Base-by-base conservation (phyloP, 2,113 vertebrate genomes). In the Nannospalax galili region DNA sequence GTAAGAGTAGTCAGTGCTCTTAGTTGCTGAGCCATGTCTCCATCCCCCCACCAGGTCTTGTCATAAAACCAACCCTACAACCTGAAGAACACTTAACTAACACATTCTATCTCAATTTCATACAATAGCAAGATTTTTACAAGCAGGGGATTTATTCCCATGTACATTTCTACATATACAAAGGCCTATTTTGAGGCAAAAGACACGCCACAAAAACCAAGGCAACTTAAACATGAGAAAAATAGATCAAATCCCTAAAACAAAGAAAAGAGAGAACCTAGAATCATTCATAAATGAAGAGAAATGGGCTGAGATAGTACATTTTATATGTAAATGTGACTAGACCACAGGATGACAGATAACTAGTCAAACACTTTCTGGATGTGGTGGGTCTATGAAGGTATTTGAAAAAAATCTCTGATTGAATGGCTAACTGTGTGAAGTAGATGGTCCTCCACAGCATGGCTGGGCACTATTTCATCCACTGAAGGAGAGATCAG, bases 181-280 rank as follows among this genome's bases (percentile, higher is more conserved):
- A n/a, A n/a, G n/a, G n/a, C n/a, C n/a, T n/a, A n/a, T n/a, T 32
- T 97, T 70, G 12, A 92, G 42, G 42, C 24, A 84, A 93, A 93
- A 90, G 10, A 7, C 7, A 89, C 19, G 40, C 69, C 9, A 82
- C 16, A 79, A 94, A 96, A 89, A 65, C 79, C 60, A 94, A 87
- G 58, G 11, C 15, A 79, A 16, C 14, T 92, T 70, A 84, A 32
- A 45, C 37, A 65, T 20, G 35, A 58, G 69, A 73, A 35, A 82
- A 30, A 7, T 1, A 74, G 20, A 32, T 24, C 12, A 24, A 67
- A 56, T 60, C 6, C 40, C 28, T n/a, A 58, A 81, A 74, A 62
- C 37, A n/a, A 79, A 82, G 16, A 7, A 9, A 75, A 16, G 3
- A 9, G 85, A 42, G 28, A 84, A 40, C 17, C 6, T 37, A 75